Base-by-base conservation (phyloP, 2,797 vertebrate species). In the Manis crassicaudata region DNA sequence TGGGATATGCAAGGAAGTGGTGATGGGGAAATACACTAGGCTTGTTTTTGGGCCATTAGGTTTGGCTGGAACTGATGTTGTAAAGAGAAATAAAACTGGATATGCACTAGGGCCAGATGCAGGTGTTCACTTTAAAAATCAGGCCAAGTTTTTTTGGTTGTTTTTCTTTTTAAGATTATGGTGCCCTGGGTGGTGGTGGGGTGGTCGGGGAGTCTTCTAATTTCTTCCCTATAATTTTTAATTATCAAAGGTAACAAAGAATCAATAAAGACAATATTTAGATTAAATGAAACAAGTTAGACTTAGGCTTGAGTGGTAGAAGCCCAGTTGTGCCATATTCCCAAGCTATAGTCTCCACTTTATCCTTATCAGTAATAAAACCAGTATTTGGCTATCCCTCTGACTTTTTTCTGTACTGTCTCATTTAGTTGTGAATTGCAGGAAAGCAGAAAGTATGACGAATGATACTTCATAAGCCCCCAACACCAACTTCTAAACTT, bases 251-350 rank as follows among this genome's bases (percentile, higher is more conserved):
- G 79, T 54, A 27, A 70, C 46, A 88, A 88, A 88, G 25, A 75
- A 52, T 75, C 67, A 77, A 91, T 58, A 77, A 50, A 83, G 43
- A 70, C 79, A 70, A 92, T 23, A 77, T 92, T 89, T 75, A 91
- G 56, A 62, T 92, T 87, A 86, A 88, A 88, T 20, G 50, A 82
- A 79, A 63, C 23, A 60, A 54, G 43, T 82, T 13, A 68, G 37
- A 84, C 8, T 70, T 58, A 85, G 40, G 77, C 13, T 62, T 46
- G 35, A 87, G 90, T 92, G 50, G 52, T 1, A 58, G 72, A 81
- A 81, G 82, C 13, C 23, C 8, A 43, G 6, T 32, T 46, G 50
- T 54, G 84, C 17, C 60, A 50, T 32, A 92, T 58, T 35, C 40
- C 10, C 14, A 62, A 54, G n/a, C 40, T 63, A 18, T 54, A 40